A percentile compares a stretch with the other conserved stretches of the same genome.
These are phyloP conservation scores for Dasyurus viverrinus DNA, from an alignment of 2,113 vertebrate genomes.

Conservation along the genomic window DNA sequence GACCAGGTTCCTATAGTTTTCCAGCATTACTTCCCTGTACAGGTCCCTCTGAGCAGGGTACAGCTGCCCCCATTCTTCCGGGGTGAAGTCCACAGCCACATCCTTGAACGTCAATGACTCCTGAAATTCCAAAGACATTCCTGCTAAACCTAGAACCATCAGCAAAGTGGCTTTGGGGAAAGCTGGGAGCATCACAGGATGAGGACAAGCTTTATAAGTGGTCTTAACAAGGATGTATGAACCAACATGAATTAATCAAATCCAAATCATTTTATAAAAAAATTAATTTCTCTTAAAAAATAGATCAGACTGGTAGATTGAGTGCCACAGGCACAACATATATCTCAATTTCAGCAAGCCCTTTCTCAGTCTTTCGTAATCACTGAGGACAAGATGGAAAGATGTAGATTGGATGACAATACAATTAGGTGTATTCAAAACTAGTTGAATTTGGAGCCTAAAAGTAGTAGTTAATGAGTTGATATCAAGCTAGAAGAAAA, in stretches of 20 bases:
- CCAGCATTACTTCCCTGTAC: conserved; percentile 22
- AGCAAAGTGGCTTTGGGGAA: background rate
- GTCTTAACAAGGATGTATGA: background rate
- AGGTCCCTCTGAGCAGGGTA: conserved; percentile 11
- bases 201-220: background rate
- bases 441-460: background rate
- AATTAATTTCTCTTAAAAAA: background rate
- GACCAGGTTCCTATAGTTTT: conserved; percentile 32
- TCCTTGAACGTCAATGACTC: conserved; percentile 28
- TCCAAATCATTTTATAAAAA: background rate
- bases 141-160: conserved; percentile 1
- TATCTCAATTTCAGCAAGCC: background rate
- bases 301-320: background rate
- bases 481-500: background rate
- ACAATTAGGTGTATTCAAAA: background rate
- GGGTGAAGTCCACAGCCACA: conserved; percentile 30
- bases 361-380: background rate
- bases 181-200: background rate
- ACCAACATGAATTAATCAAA: background rate
- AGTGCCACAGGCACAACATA: background rate
- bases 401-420: background rate
- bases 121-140: conserved; percentile 30
- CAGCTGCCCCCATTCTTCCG: conserved; percentile 3
- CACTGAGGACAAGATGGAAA: background rate
- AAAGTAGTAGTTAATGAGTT: background rate